These are phyloP conservation scores for Polia nebulosa DNA, from an alignment of 2,888 invertebrate genomes.

Conservation along the genomic window DNA sequence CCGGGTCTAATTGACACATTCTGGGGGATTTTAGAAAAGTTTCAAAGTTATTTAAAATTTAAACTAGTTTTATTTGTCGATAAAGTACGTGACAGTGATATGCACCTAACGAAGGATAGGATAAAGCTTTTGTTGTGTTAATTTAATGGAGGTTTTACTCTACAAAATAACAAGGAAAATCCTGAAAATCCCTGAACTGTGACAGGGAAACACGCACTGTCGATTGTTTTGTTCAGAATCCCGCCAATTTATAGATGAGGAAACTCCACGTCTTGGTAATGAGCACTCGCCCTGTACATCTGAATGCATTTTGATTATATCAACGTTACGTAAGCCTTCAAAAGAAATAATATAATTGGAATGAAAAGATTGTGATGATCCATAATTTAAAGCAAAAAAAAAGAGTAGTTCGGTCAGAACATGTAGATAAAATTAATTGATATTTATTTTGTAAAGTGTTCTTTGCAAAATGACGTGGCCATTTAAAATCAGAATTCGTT, in stretches of 20 bases:
- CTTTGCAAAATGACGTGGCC: too few relatives aligned
- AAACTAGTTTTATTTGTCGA: conserved; percentile 29
- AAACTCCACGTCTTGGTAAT: conserved; percentile 13
- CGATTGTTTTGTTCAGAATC: conserved; percentile 18
- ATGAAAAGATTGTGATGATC: too few relatives aligned
- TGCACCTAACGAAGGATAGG: conserved; percentile 29
- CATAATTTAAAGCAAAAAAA: too few relatives aligned
- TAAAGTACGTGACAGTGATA: conserved; percentile 32
- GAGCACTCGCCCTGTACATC: neutral
- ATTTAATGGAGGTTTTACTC: conserved; percentile 16
- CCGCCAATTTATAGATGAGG: conserved; percentile 25
- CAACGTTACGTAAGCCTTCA: neutral
- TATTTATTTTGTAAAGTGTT: too few relatives aligned
- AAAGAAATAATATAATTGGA: neutral
- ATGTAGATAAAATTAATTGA: too few relatives aligned
- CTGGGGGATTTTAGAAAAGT: conserved; percentile 1
- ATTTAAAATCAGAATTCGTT: too few relatives aligned
- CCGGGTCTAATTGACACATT: conserved; percentile 44
- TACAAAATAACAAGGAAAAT: conserved; percentile 42
- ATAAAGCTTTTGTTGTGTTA: conserved; percentile 23
- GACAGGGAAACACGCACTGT: conserved; percentile 32
- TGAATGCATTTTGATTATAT: conserved; percentile 12
- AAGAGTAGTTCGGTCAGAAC: too few relatives aligned
- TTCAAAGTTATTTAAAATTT: conserved; percentile 27
- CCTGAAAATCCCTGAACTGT: conserved; percentile 27